Evolutionary conservation across 2,113 vertebrate species (phyloP), one percentile per base, ranked within the genome.

Genomic region (Macquaria ambigua): DNA sequence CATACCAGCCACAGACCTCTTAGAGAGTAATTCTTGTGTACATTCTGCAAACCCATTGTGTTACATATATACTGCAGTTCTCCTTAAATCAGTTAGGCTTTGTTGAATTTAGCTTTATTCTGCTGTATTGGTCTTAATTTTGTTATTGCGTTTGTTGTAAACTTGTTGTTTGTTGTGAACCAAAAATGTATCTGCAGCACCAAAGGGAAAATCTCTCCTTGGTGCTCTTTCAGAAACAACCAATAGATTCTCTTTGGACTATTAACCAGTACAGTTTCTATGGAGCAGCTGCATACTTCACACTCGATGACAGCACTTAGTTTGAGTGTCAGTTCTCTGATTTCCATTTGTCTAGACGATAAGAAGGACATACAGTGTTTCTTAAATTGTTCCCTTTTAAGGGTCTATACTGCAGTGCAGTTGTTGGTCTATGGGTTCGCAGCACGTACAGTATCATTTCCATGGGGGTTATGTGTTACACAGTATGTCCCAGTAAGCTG

Each of bases 211-310:
- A 68, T 76, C 31, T 76, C 25, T 75, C 11, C 34, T 23, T 5
- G 1, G 21, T 66, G 11, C 37, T 72, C 39, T 28, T 61, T 52
- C 53, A 28, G 15, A 69, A 72, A 63, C 37, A 3, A 61, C n/a
- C 66, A 48, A 37, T 25, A 25, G 28, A 70, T 66, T 78, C 39
- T 87, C 63, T 82, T 43, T 84, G 77, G 77, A 69, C 70, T 63
- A 5, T 55, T 78, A 74, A 61, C 15, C 16, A 63, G 41, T 67
- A 11, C 50, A 21, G 55, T 88, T 87, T 89, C 89, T 63, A 67
- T 86, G 84, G 56, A 87, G 79, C 91, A 92, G 91, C 89, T 93
- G 92, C 92, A 66, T 59, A 77, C 87, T 92, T 90, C 62, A 85
- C 76, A 46, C 70, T 74, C 41, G 39, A 84, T 85, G 76, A 53